These are phyloP conservation scores for Pangasius mekongensis DNA, from an alignment of 2,797 vertebrate genomes.

Conservation along the genomic window DNA sequence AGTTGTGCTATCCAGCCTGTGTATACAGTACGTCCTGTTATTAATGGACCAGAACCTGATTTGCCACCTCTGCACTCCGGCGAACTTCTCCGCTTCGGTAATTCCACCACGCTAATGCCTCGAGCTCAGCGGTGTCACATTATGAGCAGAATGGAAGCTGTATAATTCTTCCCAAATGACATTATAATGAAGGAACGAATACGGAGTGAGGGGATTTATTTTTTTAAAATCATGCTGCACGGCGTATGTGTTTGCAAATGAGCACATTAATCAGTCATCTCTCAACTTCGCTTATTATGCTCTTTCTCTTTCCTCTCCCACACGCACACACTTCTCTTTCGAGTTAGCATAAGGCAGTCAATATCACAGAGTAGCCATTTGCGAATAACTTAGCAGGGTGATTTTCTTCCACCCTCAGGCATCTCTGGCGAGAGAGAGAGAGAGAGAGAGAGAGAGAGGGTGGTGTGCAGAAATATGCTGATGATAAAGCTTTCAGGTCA, in stretches of 20 bases:
- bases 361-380: conserved; percentile 58
- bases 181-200: conserved; percentile 64
- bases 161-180: conserved; percentile 65
- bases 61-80: conserved; percentile 67
- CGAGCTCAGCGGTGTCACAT: conserved; percentile 64
- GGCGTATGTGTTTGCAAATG: conserved; percentile 54
- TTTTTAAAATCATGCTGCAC: conserved; percentile 48
- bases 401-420: conserved; percentile 60
- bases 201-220: conserved; percentile 29
- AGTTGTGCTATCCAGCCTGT: conserved; percentile 26
- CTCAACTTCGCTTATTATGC: conserved; percentile 21
- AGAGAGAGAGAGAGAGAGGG: conserved; percentile 13
- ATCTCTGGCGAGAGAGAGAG: conserved; percentile 44
- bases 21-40: conserved; percentile 58
- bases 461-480: conserved; percentile 4
- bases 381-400: conserved; percentile 64
- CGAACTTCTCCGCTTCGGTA: conserved; percentile 63
- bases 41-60: conserved; percentile 74
- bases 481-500: conserved; percentile 2
- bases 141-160: conserved; percentile 48
- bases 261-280: conserved; percentile 65
- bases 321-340: conserved; percentile 1
- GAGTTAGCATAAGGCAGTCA: conserved; percentile 44
- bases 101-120: conserved; percentile 63
- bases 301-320: background rate